phyloP scores from a whole-genome alignment of 2,113 vertebrate genomes.

The Cheirogaleus medius region DNA sequence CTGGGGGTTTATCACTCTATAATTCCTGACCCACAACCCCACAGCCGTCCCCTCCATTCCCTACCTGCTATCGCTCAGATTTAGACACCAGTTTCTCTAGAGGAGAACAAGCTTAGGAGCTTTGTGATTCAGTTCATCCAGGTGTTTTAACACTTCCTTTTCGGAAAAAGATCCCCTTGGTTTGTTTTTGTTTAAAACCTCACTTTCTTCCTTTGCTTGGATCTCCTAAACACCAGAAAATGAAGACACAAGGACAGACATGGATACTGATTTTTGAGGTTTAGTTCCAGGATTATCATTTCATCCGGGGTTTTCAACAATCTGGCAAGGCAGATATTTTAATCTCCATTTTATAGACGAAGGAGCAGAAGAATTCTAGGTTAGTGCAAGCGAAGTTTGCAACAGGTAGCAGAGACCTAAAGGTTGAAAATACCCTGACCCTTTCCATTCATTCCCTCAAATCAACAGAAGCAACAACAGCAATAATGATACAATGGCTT shows the following conservation, averaged over 20 bases:
- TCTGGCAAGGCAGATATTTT: not conserved
- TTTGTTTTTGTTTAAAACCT: conserved; percentile 27
- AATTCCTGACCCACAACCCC: not conserved
- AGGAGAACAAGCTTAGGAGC: not conserved
- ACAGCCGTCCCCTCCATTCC: accelerated
- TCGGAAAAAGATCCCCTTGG: not conserved
- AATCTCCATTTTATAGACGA: not conserved
- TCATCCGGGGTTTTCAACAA: not conserved
- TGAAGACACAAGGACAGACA: not conserved
- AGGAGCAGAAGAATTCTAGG: not conserved
- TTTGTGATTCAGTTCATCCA: not conserved
- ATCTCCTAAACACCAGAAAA: conserved; percentile 12
- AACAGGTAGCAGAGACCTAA: not conserved
- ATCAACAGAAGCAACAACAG: not conserved
- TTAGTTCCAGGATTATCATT: not conserved
- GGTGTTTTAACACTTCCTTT: not conserved
- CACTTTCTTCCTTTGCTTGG: not conserved
- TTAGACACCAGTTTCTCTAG: not conserved
- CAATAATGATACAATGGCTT: not conserved
- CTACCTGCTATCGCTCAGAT: not conserved
- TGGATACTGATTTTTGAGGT: not conserved
- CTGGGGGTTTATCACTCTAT: not conserved
- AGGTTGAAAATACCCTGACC: not conserved
- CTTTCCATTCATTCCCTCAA: too few species aligned
- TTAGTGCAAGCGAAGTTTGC: not conserved